These are phyloP conservation scores for Sinopyrophorus schimmeli DNA, from an alignment of 2,888 invertebrate species.

Conservation along the genomic window DNA sequence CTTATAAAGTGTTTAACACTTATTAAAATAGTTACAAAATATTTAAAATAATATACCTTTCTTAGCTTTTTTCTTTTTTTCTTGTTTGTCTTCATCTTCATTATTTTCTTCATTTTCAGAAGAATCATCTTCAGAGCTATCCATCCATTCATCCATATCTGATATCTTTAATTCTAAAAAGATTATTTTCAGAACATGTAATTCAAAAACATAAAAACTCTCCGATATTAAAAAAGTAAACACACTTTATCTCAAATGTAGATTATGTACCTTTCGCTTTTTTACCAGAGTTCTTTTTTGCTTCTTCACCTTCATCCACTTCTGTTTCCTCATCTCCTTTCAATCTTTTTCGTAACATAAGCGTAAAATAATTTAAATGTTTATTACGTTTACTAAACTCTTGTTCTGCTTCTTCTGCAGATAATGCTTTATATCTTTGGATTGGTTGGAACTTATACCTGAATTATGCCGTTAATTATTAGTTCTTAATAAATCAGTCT, in stretches of 20 bases:
- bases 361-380: constrained; percentile 92
- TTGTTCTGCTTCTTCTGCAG: constrained; percentile 97
- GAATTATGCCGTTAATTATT: constrained; percentile 27
- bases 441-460: constrained; percentile 90
- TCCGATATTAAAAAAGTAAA: constrained; percentile 8
- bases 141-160: constrained; percentile 94
- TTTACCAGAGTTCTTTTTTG: constrained; percentile 64
- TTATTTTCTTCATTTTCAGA: constrained; percentile 72
- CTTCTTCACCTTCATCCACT: constrained; percentile 66
- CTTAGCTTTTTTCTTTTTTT: constrained; percentile 64
- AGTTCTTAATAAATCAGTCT: not conserved
- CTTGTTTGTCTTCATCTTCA: constrained; percentile 63
- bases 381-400: constrained; percentile 95
- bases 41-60: constrained; percentile 27
- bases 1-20: no score
- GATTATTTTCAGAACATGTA: no score
- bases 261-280: constrained; percentile 57
- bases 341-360: constrained; percentile 90
- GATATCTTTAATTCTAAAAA: constrained; percentile 80
- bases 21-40: constrained; percentile 18
- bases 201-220: not conserved
- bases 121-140: constrained; percentile 76
- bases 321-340: constrained; percentile 68
- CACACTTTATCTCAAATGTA: not conserved
- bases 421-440: constrained; percentile 89